These are phyloP conservation scores for Clarias fuscus DNA, from an alignment of 2,797 vertebrate genomes.

Conservation along the genomic window DNA sequence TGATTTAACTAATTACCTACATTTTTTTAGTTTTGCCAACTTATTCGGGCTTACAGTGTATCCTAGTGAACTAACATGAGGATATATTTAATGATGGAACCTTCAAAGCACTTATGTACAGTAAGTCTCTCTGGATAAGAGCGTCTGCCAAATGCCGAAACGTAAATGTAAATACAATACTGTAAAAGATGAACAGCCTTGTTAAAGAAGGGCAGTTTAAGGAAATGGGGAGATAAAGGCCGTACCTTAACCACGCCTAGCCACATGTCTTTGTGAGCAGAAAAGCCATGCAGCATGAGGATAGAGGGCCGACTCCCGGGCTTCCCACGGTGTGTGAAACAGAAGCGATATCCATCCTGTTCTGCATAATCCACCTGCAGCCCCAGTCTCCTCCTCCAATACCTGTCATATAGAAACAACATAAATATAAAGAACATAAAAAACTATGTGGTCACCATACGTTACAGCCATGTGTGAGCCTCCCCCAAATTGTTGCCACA, in stretches of 20 bases:
- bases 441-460: neutral
- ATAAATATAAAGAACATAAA: no score
- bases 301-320: constrained; percentile 79
- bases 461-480: neutral
- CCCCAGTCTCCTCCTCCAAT: constrained; percentile 82
- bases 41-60: no score
- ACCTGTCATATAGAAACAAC: constrained; percentile 72
- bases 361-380: constrained; percentile 77
- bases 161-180: neutral
- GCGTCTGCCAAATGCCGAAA: no score
- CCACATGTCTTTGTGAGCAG: constrained; percentile 96
- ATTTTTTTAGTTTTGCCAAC: no score
- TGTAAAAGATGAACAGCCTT: neutral
- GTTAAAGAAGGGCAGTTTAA: neutral
- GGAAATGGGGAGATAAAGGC: neutral
- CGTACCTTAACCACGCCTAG: constrained; percentile 85
- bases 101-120: no score
- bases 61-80: no score
- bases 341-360: constrained; percentile 85
- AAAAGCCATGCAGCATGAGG: constrained; percentile 94
- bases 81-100: no score
- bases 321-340: constrained; percentile 84
- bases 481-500: neutral
- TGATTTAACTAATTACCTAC: no score
- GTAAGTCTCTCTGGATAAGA: no score